Conservation (phyloP, 2,113 vertebrate genomes). For the Taurulus bubalis region DNA sequence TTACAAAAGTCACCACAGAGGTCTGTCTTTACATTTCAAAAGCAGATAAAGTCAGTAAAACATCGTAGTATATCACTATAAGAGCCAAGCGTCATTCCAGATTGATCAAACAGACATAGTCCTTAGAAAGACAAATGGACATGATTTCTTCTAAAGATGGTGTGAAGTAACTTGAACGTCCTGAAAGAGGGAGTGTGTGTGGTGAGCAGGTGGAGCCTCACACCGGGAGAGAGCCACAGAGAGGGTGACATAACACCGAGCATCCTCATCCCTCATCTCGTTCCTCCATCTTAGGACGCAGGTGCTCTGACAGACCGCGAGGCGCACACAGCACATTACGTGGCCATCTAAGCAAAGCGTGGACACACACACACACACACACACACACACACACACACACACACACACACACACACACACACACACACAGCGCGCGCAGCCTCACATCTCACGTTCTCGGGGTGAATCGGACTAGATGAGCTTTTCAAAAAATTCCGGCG, state of each 20-base stretch:
- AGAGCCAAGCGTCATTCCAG: not conserved
- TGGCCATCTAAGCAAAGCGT: constrained; percentile 72
- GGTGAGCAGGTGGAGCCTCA: too few relatives aligned
- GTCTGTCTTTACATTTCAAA: not conserved
- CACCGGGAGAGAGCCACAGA: not conserved
- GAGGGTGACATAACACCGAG: constrained; percentile 64
- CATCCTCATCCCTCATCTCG: constrained; percentile 75
- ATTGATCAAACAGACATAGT: not conserved
- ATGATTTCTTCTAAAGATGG: not conserved
- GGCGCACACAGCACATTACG: constrained; percentile 68
- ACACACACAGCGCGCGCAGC: too few relatives aligned
- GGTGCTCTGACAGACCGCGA: constrained; percentile 80
- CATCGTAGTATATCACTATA: not conserved
- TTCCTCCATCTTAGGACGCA: constrained; percentile 87
- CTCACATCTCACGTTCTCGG: constrained; percentile 20
- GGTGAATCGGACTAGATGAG: constrained; percentile 26
- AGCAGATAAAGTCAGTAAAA: not conserved
- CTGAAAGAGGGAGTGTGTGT: not conserved
- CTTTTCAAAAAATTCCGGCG: constrained; percentile 4
- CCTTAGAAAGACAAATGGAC: not conserved
- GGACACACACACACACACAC: too few relatives aligned
- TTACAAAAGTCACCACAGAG: not conserved
- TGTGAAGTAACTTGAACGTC: not conserved
- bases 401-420: too few relatives aligned
- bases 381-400: too few relatives aligned